These are phyloP conservation scores for Nesoenas mayeri DNA, from an alignment of 2,113 vertebrate genomes.

Conservation along the genomic window DNA sequence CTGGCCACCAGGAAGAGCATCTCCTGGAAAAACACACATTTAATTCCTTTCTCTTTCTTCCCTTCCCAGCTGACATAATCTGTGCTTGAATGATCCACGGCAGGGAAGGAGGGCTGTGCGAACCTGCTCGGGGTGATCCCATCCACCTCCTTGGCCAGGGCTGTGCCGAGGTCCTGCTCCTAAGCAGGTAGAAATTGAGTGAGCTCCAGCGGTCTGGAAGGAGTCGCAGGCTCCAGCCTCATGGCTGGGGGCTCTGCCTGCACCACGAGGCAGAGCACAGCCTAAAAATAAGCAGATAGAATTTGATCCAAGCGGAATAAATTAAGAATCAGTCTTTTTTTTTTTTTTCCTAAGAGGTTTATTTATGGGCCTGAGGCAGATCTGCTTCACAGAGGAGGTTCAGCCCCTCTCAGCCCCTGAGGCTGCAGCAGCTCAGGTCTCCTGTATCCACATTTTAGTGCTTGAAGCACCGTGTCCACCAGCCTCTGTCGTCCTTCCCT, in stretches of 20 bases:
- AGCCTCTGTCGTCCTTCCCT: neutral
- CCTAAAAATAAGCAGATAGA: conserved; percentile 24
- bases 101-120: neutral
- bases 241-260: neutral
- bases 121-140: neutral
- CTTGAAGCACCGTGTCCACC: neutral
- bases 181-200: neutral
- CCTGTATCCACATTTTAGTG: neutral
- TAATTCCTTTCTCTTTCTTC: neutral
- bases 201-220: neutral
- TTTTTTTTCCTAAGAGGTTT: neutral
- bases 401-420: neutral
- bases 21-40: neutral
- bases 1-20: neutral
- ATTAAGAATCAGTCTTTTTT: neutral
- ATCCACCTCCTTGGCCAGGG: neutral
- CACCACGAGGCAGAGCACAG: neutral
- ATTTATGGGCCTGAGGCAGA: conserved; percentile 6
- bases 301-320: conserved; percentile 6
- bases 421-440: neutral
- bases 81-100: neutral
- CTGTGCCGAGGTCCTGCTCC: neutral
- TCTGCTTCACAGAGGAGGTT: neutral
- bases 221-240: neutral
- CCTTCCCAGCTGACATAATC: neutral